These are phyloP conservation scores for Denticeps clupeoides DNA, from an alignment of 2,797 vertebrate species.

Conservation along the genomic window DNA sequence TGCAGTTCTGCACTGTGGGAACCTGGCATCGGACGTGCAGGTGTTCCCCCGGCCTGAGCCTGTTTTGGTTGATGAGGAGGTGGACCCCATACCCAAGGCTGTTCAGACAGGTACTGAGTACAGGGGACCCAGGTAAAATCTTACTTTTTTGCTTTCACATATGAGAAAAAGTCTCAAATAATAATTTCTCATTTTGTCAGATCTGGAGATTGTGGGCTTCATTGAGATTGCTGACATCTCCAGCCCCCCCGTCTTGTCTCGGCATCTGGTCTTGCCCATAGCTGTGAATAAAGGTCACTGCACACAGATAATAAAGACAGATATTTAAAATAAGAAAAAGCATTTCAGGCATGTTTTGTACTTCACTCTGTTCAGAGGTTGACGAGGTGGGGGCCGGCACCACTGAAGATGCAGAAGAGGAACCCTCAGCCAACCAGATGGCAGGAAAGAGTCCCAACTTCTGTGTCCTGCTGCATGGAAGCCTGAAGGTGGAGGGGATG, in stretches of 20 bases:
- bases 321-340: too few species aligned
- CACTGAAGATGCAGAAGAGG: slow-evolving; percentile 87
- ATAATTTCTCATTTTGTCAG: slow-evolving; percentile 46
- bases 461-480: slow-evolving; percentile 92
- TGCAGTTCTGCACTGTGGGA: slow-evolving; percentile 88
- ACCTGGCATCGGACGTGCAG: slow-evolving; percentile 89
- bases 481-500: slow-evolving; percentile 98
- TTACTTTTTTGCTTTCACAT: not conserved
- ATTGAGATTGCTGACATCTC: slow-evolving; percentile 97
- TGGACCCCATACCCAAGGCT: slow-evolving; percentile 78
- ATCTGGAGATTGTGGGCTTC: slow-evolving; percentile 93
- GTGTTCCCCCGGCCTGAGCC: slow-evolving; percentile 95
- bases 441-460: slow-evolving; percentile 97
- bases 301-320: not conserved
- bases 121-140: not conserved
- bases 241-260: slow-evolving; percentile 90
- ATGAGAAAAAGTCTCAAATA: not conserved
- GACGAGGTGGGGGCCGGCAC: slow-evolving; percentile 86
- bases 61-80: slow-evolving; percentile 84
- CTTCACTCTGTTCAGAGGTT: slow-evolving; percentile 60
- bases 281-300: slow-evolving; percentile 85
- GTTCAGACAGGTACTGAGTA: slow-evolving; percentile 75
- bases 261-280: slow-evolving; percentile 90
- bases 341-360: too few species aligned
- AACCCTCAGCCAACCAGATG: slow-evolving; percentile 88